Conservation (phyloP, 1,140 invertebrate genomes). For the Euwallacea fornicatus region DNA sequence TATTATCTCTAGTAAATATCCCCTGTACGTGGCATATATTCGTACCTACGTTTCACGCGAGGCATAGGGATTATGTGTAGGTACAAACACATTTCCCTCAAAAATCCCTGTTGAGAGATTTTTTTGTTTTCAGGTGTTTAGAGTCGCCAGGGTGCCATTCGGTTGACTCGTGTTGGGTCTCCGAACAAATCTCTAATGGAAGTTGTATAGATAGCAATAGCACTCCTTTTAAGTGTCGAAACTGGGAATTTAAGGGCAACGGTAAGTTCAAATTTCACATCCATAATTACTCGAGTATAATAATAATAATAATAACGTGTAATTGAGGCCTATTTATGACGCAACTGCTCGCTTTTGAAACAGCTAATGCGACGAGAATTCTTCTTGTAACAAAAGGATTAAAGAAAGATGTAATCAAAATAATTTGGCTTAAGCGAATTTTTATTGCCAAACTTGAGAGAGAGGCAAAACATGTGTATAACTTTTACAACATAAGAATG, state of each 20-base stretch:
- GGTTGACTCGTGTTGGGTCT: slow-evolving; percentile 53
- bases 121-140: slow-evolving; percentile 19
- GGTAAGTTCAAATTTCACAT: slow-evolving; percentile 47
- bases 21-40: slow-evolving; percentile 77
- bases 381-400: slow-evolving; percentile 9
- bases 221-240: slow-evolving; percentile 56
- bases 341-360: slow-evolving; percentile 1
- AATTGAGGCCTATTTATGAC: not conserved
- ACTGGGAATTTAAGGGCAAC: slow-evolving; percentile 68
- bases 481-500: too few relatives aligned
- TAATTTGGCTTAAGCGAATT: slow-evolving; percentile 21
- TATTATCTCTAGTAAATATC: slow-evolving; percentile 72
- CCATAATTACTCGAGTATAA: not conserved
- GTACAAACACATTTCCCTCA: not conserved
- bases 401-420: slow-evolving; percentile 13
- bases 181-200: slow-evolving; percentile 47
- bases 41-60: slow-evolving; percentile 66
- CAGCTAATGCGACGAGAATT: too few relatives aligned
- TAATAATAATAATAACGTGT: not conserved
- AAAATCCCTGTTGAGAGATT: not conserved
- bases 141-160: slow-evolving; percentile 52
- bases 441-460: slow-evolving; percentile 10
- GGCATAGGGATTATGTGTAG: slow-evolving; percentile 62
- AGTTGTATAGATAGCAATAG: slow-evolving; percentile 13
- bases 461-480: too few relatives aligned